These are phyloP conservation scores for Helicoverpa assulta DNA, from an alignment of 2,888 invertebrate genomes.

Conservation along the genomic window DNA sequence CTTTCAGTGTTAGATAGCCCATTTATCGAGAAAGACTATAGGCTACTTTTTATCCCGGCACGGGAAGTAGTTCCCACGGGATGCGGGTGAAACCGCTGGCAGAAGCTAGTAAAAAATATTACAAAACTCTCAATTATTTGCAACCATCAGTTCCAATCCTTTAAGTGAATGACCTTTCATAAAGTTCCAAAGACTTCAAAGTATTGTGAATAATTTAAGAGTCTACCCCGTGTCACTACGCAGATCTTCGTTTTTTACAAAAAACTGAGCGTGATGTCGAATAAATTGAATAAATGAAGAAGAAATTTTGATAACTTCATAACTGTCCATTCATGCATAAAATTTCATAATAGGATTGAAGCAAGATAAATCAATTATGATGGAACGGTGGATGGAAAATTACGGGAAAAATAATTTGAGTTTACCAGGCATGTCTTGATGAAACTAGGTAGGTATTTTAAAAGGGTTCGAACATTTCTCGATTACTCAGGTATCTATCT, in stretches of 20 bases:
- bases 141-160: too few species aligned
- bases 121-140: too few species aligned
- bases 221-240: too few species aligned
- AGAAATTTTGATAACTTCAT: conserved; percentile 10
- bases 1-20: too few species aligned
- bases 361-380: conserved; percentile 24
- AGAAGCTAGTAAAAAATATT: too few species aligned
- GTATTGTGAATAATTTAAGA: too few species aligned
- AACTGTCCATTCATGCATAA: conserved; percentile 4
- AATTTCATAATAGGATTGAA: conserved; percentile 25
- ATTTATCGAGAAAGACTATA: too few species aligned
- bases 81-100: too few species aligned
- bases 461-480: not conserved
- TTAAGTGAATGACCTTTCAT: too few species aligned
- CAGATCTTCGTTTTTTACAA: not conserved
- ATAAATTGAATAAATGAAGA: conserved; percentile 3
- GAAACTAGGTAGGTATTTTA: not conserved
- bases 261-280: not conserved
- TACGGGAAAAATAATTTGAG: conserved; percentile 10
- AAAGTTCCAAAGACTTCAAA: too few species aligned
- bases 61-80: too few species aligned
- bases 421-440: conserved; percentile 11
- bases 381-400: conserved; percentile 4
- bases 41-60: too few species aligned
- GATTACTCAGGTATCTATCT: not conserved